Evolutionary conservation across 2,888 invertebrate genomes (phyloP), one percentile per base, ranked within the genome.

Genomic region (Nymphalis polychloros): DNA sequence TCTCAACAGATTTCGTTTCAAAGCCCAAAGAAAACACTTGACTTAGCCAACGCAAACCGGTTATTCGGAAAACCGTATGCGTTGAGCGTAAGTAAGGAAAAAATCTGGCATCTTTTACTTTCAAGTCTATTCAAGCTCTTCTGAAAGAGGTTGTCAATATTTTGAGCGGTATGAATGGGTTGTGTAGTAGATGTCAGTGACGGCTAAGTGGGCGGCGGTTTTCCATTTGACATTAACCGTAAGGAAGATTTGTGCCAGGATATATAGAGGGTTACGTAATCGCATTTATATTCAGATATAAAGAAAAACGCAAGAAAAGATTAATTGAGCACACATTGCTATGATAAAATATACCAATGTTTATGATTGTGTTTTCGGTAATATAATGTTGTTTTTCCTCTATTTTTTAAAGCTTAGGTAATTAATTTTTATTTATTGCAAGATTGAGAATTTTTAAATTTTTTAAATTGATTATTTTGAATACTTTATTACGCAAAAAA

Each of bases 101-200:
- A 89, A 90, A 89, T 88, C 87, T 87, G 85, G 78, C 82, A 85
- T 80, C 83, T 77, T 89, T 89, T 86, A 85, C 86, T 82, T 83
- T 80, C 75, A 83, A 84, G 85, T 81, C 90, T 85, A 88, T 90
- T 88, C 87, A 89, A 77, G 78, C 77, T 78, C 76, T 75, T 78
- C 77, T 90, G 87, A 90, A 90, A 85, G 86, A 83, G 87, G 88
- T 84, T 88, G 90, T 91, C 90, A 91, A 91, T 91, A 90, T 90
- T 90, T 90, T 90, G 82, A 90, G 88, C 90, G 85, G 79, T 81
- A 82, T 90, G 90, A 90, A 91, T 89, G 83, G 88, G 79, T 77
- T 80, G 78, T 84, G 84, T 84, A 83, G 86, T 84, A 80, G 87
- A 85, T 87, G 87, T 86, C 89, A 88, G 88, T 86, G 87, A 82